Percentiles rank a stretch among this genome's conserved stretches.
These are phyloP conservation scores for Antheraea assamensis DNA, from an alignment of 2,888 invertebrate species.

Conservation along the genomic window DNA sequence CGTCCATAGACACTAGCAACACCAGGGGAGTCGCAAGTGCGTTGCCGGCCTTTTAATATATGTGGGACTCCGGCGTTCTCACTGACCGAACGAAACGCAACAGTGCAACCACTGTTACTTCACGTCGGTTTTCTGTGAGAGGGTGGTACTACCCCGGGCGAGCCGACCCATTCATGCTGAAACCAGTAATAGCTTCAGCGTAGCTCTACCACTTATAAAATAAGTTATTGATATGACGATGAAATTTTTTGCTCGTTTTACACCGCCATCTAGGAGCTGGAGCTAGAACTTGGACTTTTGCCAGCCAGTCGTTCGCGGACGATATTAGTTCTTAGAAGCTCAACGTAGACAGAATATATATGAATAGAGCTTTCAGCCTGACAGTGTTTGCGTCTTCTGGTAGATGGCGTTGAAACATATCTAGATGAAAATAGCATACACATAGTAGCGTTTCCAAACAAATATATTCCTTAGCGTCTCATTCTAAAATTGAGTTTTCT, in stretches of 20 bases:
- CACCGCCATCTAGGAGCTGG: neutral
- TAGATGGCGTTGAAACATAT: slow-evolving; percentile 7
- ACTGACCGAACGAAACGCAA: too few relatives aligned
- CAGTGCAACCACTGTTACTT: too few relatives aligned
- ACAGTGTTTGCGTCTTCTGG: neutral
- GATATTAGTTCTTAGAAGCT: neutral
- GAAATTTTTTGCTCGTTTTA: neutral
- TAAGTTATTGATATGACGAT: too few relatives aligned
- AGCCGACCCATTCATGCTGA: too few relatives aligned
- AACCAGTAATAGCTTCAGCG: too few relatives aligned
- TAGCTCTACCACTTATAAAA: too few relatives aligned
- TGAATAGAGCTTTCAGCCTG: neutral
- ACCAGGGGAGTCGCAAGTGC: too few relatives aligned
- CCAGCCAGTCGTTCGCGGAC: neutral
- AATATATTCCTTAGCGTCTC: neutral
- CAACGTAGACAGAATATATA: neutral
- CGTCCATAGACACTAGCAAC: too few relatives aligned
- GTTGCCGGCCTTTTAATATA: too few relatives aligned
- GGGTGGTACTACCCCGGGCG: too few relatives aligned
- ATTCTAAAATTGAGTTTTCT: neutral
- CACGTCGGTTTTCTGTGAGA: too few relatives aligned
- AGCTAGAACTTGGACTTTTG: neutral
- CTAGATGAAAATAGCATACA: neutral
- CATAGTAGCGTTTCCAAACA: neutral
- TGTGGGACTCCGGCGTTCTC: too few relatives aligned